phyloP scores from a whole-genome alignment of 2,113 vertebrate genomes.

The Paedocypris sp. region DNA sequence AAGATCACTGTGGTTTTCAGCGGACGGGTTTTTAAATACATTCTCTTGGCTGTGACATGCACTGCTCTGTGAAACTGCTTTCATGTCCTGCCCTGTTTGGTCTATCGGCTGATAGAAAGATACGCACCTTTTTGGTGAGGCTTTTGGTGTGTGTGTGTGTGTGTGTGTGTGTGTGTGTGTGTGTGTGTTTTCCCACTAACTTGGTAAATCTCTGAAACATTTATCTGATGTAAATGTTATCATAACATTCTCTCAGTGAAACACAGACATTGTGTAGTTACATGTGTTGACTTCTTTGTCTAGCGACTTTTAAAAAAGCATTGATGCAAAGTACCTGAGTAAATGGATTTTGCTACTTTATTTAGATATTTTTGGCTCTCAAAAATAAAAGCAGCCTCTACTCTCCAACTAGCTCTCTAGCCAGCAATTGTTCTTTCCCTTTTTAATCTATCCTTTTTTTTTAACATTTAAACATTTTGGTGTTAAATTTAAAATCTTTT shows the following conservation, averaged over 20 bases:
- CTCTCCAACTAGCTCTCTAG: no score
- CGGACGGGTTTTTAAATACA: constrained; percentile 18
- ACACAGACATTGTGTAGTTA: not conserved
- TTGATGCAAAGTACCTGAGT: no score
- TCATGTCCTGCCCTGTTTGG: constrained; percentile 17
- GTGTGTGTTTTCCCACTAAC: not conserved
- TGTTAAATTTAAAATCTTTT: no score
- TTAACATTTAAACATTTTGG: not conserved
- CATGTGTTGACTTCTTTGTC: no score
- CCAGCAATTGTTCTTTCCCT: no score
- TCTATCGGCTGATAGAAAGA: constrained; percentile 14
- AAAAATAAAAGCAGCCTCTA: no score
- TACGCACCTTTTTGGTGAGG: not conserved
- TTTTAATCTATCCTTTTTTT: no score
- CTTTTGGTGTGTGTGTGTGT: not conserved
- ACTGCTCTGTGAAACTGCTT: constrained; percentile 11
- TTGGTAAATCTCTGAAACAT: constrained; percentile 12
- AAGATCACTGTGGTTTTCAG: constrained; percentile 30
- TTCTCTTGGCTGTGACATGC: constrained; percentile 28
- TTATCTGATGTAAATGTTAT: constrained; percentile 25
- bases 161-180: not conserved
- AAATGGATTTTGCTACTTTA: no score
- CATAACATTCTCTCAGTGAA: not conserved
- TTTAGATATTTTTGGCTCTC: no score
- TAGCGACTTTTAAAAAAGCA: constrained; percentile 14